phyloP scores from a whole-genome alignment of 2,888 invertebrate genomes.

The Acanthosepion pharaonis region DNA sequence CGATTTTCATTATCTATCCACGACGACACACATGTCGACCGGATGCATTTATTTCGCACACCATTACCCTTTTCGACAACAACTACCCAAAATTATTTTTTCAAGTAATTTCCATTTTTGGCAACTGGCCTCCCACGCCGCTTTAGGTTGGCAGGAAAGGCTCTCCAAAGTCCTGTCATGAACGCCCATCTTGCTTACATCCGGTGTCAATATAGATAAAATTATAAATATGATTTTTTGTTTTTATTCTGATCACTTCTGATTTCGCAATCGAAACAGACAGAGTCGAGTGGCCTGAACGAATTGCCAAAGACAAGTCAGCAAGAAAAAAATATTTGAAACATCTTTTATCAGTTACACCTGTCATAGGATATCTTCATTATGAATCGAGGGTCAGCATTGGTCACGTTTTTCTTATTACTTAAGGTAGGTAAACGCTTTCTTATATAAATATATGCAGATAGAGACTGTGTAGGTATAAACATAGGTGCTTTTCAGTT shows the following conservation, averaged over 20 bases:
- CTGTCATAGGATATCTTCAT: neutral
- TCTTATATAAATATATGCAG: too few species aligned
- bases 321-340: neutral
- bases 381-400: neutral
- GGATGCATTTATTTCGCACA: neutral
- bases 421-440: neutral
- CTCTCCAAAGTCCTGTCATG: neutral
- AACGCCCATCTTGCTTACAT: neutral
- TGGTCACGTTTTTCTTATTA: neutral
- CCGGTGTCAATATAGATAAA: neutral
- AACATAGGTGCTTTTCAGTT: too few species aligned
- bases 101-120: conserved; percentile 17
- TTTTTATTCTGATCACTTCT: neutral
- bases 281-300: neutral
- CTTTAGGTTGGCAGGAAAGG: neutral
- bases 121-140: conserved; percentile 6
- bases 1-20: neutral
- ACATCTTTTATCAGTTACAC: neutral
- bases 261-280: neutral
- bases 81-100: neutral
- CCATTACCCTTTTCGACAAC: neutral
- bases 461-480: too few species aligned
- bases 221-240: neutral
- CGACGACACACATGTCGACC: neutral
- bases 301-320: neutral